Evolutionary conservation across 1,140 invertebrate genomes (phyloP).

Genomic region (Magallana ariakensis): DNA sequence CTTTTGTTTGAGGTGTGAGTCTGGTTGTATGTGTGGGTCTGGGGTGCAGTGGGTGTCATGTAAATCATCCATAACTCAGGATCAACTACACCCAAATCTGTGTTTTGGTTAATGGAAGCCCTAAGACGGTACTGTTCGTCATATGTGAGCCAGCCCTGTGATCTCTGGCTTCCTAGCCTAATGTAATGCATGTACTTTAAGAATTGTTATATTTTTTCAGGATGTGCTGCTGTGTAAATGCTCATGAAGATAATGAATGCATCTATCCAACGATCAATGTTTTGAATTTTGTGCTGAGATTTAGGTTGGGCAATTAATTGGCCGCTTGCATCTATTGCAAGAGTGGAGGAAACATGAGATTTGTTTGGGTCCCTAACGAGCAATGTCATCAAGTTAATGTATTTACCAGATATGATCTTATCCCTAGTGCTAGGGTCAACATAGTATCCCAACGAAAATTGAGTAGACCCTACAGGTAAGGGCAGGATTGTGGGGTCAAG

Average conservation of each 20-base stretch:
- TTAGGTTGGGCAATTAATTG: background rate
- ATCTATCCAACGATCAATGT: conserved; percentile 47
- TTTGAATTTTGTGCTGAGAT: conserved; percentile 28
- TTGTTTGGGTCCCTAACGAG: background rate
- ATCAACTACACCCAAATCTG: conserved; percentile 39
- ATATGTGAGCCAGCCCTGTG: conserved; percentile 44
- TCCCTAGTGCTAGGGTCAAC: background rate
- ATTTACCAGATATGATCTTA: conserved; percentile 8
- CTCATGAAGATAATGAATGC: conserved; percentile 48
- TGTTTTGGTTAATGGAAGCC: conserved; percentile 12
- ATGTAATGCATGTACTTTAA: conserved; percentile 46
- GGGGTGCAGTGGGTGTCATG: conserved; percentile 23
- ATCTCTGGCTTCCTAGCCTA: conserved; percentile 1
- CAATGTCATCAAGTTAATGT: background rate
- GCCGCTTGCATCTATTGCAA: background rate
- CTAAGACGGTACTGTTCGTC: conserved; percentile 47
- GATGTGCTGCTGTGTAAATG: conserved; percentile 45
- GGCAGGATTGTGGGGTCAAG: background rate
- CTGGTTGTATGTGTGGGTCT: background rate
- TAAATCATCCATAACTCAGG: conserved; percentile 47
- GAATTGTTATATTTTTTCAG: background rate
- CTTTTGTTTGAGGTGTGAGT: background rate
- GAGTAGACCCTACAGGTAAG: background rate
- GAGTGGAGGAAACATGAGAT: background rate
- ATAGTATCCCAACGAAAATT: background rate